Base-by-base conservation (phyloP, 1,140 invertebrate species). In the Solenopsis fugax region DNA sequence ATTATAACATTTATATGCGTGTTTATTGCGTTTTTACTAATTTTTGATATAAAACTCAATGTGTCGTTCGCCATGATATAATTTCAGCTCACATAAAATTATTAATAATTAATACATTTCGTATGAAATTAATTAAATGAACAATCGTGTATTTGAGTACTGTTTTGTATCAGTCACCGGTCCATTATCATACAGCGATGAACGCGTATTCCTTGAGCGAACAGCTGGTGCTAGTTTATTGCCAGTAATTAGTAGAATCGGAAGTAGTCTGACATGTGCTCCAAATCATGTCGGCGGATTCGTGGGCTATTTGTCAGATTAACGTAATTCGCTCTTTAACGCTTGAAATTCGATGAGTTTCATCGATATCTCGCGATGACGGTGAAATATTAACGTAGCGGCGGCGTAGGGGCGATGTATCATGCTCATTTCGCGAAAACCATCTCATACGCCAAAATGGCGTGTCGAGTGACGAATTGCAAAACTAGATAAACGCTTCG, bases 401-500 rank as follows among this genome's bases (percentile, higher is more conserved):
- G 67, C 52, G 16, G 41, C 41, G 41, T 41, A 41, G 41, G 54
- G 62, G 24, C 58, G 34, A 89, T 88, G 82, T 86, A 87, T 90
- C 85, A 89, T 84, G 58, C 77, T 82, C 88, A 73, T 87, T 89
- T 86, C 34, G 71, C 21, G 87, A 89, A 87, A 87, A 87, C 77
- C 85, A 76, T 89, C 71, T 85, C 67, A 58, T 24, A 50, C 52
- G 45, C 21, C 58, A 72, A 65, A 89, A 84, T 84, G 52, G 52
- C 64, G 62, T 29, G 71, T 18, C 45, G 76, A 64, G 84, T 90
- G 88, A 90, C 86, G 87, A 90, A 90, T 90, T 52, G 72, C 71
- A 88, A 69, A 90, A 91, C 75, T 91, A 84, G 85, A 90, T 90
- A 90, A 90, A 90, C 89, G 89, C 87, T 90, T 69, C 50, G 81